phyloP scores from a whole-genome alignment of 2,113 vertebrate species.

The Genyomyrus donnyi region DNA sequence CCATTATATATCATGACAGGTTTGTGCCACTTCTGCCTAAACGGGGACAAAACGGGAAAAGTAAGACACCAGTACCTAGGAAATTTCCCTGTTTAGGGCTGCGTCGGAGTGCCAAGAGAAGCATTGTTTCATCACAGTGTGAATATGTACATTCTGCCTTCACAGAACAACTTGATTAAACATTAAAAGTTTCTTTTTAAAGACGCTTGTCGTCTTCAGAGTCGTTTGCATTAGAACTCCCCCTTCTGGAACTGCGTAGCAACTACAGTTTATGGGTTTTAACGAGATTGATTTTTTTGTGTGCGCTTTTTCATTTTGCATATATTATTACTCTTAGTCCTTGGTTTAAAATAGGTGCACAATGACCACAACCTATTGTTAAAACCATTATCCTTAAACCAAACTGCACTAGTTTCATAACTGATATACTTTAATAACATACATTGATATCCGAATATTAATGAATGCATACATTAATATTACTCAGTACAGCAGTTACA shows the following conservation, averaged over 20 bases:
- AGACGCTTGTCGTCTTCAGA: slow-evolving; percentile 12
- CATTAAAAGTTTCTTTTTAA: slow-evolving; percentile 35
- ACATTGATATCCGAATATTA: neutral
- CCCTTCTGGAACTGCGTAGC: slow-evolving; percentile 50
- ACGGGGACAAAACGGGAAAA: neutral
- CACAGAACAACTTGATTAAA: neutral
- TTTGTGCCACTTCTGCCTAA: neutral
- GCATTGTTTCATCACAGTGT: neutral
- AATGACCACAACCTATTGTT: neutral
- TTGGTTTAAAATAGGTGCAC: neutral
- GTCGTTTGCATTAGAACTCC: slow-evolving; percentile 69
- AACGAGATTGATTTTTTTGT: neutral
- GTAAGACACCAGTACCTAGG: neutral
- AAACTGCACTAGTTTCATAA: neutral
- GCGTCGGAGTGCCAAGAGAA: neutral
- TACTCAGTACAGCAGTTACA: neutral
- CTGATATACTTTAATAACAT: neutral
- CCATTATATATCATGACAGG: neutral
- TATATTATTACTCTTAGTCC: neutral
- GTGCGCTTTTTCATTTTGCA: neutral
- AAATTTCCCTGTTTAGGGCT: neutral
- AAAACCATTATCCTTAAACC: neutral
- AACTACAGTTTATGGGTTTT: slow-evolving; percentile 16
- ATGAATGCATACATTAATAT: neutral
- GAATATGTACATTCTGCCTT: neutral